Evolutionary conservation across 2,113 vertebrate species (phyloP).

Genomic region (Dasyprocta punctata): DNA sequence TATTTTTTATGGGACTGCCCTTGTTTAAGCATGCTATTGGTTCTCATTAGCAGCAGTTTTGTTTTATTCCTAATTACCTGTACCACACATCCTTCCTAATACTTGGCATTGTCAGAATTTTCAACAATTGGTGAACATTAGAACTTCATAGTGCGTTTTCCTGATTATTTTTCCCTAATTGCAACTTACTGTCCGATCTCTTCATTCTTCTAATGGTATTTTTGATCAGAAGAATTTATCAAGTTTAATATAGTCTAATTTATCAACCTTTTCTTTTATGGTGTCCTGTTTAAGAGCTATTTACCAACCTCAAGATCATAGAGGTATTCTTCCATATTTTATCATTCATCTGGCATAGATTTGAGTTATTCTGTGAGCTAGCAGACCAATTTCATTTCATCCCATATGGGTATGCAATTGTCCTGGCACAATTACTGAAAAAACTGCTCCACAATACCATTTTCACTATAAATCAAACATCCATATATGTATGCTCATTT

Average conservation of each 20-base stretch:
- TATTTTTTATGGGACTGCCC: constrained; percentile 35
- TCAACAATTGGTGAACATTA: neutral
- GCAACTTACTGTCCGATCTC: neutral
- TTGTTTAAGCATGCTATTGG: neutral
- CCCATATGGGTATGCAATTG: neutral
- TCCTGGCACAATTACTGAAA: constrained; percentile 40
- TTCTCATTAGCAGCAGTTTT: neutral
- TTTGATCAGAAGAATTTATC: constrained; percentile 38
- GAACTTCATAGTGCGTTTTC: constrained; percentile 29
- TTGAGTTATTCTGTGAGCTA: neutral
- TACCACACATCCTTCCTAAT: neutral
- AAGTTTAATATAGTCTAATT: constrained; percentile 37
- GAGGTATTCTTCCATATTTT: constrained; percentile 46
- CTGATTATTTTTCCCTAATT: constrained; percentile 39
- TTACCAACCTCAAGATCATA: constrained; percentile 35
- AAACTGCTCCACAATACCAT: neutral
- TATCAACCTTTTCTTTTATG: neutral
- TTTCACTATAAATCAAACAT: constrained; percentile 35
- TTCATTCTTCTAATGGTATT: constrained; percentile 43
- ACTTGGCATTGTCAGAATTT: constrained; percentile 15
- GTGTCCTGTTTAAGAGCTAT: constrained; percentile 31
- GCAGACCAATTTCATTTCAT: constrained; percentile 38
- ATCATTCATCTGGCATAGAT: constrained; percentile 28
- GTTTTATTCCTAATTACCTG: constrained; percentile 21
- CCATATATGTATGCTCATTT: neutral